phyloP scores from a whole-genome alignment of 1,140 invertebrate species.

The Papilio xuthus region DNA sequence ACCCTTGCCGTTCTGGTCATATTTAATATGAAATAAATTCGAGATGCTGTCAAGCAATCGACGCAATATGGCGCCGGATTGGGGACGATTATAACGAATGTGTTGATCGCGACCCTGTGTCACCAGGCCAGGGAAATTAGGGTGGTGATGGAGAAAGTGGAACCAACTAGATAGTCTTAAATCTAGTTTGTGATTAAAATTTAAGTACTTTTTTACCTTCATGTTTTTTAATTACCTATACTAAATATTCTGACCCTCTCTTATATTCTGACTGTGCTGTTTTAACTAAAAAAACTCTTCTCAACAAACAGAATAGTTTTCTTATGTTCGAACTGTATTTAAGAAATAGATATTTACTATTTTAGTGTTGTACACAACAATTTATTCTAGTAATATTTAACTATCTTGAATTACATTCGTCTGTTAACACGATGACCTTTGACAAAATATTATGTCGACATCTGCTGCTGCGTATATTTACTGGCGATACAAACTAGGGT shows the following conservation, averaged over 20 bases:
- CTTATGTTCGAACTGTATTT: too few species aligned
- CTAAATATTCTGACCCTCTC: too few species aligned
- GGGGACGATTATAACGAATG: slow-evolving; percentile 67
- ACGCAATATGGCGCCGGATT: slow-evolving; percentile 72
- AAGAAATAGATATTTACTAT: too few species aligned
- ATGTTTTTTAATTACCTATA: too few species aligned
- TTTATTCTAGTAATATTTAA: neutral
- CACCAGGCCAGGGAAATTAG: slow-evolving; percentile 44
- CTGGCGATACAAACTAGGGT: slow-evolving; percentile 50
- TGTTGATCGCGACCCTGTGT: slow-evolving; percentile 61
- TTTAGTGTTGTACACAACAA: too few species aligned
- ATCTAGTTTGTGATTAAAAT: neutral
- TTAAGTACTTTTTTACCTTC: neutral
- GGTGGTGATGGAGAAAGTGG: neutral
- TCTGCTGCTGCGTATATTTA: slow-evolving; percentile 70
- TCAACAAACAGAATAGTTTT: too few species aligned
- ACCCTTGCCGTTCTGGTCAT: slow-evolving; percentile 59
- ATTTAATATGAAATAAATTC: slow-evolving; percentile 76
- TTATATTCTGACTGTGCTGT: too few species aligned
- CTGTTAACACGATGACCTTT: slow-evolving; percentile 3
- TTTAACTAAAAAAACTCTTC: too few species aligned
- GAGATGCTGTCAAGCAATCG: slow-evolving; percentile 70
- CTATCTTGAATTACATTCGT: neutral
- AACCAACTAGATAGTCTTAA: neutral
- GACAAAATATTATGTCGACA: slow-evolving; percentile 58